These are phyloP conservation scores for Chelmon rostratus DNA, from an alignment of 2,797 vertebrate species.

Conservation along the genomic window DNA sequence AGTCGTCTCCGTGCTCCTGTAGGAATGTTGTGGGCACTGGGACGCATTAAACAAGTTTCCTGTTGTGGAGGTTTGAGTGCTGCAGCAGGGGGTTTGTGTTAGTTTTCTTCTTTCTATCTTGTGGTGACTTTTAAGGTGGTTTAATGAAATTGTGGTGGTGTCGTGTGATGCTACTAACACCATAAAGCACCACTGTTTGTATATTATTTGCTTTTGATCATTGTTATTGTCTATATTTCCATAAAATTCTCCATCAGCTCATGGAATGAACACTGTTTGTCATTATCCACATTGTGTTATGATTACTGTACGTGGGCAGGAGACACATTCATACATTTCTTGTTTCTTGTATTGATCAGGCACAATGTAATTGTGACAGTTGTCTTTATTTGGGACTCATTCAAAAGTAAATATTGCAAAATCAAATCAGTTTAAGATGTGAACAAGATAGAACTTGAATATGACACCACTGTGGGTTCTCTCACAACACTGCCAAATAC, in stretches of 20 bases:
- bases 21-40: conserved; percentile 38
- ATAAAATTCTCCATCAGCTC: not conserved
- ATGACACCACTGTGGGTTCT: not conserved
- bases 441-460: not conserved
- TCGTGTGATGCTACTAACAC: not conserved
- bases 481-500: not conserved
- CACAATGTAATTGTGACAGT: not conserved
- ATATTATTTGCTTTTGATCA: not conserved
- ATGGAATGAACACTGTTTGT: not conserved
- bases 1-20: conserved; percentile 19
- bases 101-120: conserved; percentile 10
- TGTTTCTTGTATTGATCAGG: not conserved
- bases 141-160: not conserved
- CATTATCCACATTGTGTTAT: not conserved
- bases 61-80: conserved; percentile 24
- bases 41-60: conserved; percentile 29
- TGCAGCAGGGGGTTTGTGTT: conserved; percentile 17
- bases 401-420: not conserved
- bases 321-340: not conserved
- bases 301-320: not conserved
- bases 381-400: not conserved
- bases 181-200: not conserved
- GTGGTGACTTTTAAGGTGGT: conserved; percentile 1
- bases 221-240: not conserved
- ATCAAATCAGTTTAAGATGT: not conserved